A percentile compares a stretch with the other conserved stretches of the same genome.
Conservation (phyloP, 1,140 invertebrate species). For the Neomicropteryx cornuta region DNA sequence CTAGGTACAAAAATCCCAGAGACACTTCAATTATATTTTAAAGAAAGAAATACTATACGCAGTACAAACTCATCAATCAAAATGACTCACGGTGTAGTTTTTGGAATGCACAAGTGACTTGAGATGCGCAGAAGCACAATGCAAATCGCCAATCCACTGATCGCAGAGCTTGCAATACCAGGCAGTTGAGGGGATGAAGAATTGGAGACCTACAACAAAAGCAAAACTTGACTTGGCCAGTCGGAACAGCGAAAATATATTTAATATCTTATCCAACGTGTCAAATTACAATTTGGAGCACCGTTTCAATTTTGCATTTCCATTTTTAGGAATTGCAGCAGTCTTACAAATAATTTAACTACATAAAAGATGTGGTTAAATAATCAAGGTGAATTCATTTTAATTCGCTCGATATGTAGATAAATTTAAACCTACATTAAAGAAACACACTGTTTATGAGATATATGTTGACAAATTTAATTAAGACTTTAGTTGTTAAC, state of each 20-base stretch:
- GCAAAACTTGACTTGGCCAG: constrained; percentile 18
- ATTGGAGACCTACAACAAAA: constrained; percentile 57
- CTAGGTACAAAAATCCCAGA: not conserved
- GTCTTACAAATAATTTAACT: too few species aligned
- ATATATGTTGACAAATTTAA: too few species aligned
- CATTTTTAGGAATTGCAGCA: too few species aligned
- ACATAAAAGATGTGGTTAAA: too few species aligned
- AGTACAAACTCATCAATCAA: constrained; percentile 7
- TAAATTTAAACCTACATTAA: too few species aligned
- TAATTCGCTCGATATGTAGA: too few species aligned
- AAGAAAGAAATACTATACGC: not conserved
- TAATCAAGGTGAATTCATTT: too few species aligned
- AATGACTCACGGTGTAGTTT: constrained; percentile 60
- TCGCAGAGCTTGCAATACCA: constrained; percentile 84
- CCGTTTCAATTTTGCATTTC: too few species aligned
- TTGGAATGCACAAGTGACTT: constrained; percentile 66
- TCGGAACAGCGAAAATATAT: constrained; percentile 6
- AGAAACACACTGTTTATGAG: too few species aligned
- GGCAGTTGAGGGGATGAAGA: constrained; percentile 72
- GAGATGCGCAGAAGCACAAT: constrained; percentile 73
- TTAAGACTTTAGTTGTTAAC: too few species aligned
- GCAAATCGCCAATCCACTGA: constrained; percentile 75
- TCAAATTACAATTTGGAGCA: too few species aligned
- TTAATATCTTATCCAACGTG: not conserved
- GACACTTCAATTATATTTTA: not conserved